These are phyloP conservation scores for Isichthys henryi DNA, from an alignment of 2,113 vertebrate genomes.

Conservation along the genomic window DNA sequence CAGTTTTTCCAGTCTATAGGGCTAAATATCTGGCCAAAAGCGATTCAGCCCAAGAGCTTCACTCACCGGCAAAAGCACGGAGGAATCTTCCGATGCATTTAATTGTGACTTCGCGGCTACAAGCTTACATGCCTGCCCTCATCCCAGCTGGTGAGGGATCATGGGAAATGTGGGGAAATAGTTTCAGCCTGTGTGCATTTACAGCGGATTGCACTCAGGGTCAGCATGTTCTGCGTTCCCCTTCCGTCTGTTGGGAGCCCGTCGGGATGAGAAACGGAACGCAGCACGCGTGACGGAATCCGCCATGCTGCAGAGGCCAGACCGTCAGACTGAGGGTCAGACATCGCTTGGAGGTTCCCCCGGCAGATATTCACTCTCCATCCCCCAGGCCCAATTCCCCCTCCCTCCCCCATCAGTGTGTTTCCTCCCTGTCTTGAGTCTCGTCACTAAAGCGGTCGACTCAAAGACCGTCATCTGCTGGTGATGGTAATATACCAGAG, in stretches of 20 bases:
- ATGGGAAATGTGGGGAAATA: background rate
- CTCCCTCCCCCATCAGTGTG: background rate
- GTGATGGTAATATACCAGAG: constrained; percentile 2
- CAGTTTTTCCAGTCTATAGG: background rate
- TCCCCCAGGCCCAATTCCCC: background rate
- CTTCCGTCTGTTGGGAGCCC: background rate
- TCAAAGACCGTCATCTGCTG: constrained; percentile 19
- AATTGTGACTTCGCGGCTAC: background rate
- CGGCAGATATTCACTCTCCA: background rate
- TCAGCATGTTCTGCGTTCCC: background rate
- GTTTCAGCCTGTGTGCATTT: background rate
- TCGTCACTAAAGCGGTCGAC: background rate
- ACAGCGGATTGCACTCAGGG: background rate
- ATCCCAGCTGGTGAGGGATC: background rate
- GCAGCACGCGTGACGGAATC: background rate
- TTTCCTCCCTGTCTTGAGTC: background rate
- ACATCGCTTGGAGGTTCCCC: background rate
- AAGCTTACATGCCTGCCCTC: background rate
- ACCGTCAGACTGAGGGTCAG: background rate
- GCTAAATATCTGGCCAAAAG: background rate
- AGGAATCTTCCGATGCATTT: background rate
- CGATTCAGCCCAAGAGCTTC: background rate
- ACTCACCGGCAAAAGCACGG: background rate
- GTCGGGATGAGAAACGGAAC: background rate
- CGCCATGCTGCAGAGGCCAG: background rate